Conservation (phyloP, 2,797 vertebrate species). For the Lithobates sylvaticus region DNA sequence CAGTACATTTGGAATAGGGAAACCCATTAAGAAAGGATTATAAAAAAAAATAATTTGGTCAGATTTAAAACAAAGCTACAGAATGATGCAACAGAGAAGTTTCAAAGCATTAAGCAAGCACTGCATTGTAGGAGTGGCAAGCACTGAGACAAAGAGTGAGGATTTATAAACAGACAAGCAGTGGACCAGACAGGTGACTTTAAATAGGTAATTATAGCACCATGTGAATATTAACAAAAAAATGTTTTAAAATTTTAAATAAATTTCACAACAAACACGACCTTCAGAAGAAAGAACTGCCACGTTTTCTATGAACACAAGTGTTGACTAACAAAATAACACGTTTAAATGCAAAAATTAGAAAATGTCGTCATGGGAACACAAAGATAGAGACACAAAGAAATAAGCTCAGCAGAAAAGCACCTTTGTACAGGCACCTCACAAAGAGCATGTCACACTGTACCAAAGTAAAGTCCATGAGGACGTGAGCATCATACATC, state of each 20-base stretch:
- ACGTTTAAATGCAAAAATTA: background rate
- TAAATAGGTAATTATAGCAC: background rate
- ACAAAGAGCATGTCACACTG: conserved; percentile 31
- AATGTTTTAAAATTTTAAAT: background rate
- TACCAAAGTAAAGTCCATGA: conserved; percentile 25
- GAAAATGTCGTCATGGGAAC: background rate
- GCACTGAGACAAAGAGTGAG: conserved; percentile 57
- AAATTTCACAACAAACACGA: background rate
- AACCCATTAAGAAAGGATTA: no score
- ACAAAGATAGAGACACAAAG: background rate
- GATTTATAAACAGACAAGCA: conserved; percentile 29
- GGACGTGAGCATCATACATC: background rate
- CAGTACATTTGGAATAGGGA: no score
- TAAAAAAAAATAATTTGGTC: no score
- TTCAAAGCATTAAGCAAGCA: conserved; percentile 42
- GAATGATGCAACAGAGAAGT: conserved; percentile 51
- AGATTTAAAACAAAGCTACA: background rate
- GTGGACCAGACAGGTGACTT: conserved; percentile 20
- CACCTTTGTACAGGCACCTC: conserved; percentile 42
- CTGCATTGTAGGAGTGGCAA: conserved; percentile 62
- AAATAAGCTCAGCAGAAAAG: background rate
- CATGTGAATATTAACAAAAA: background rate
- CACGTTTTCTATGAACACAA: background rate
- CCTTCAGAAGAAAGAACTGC: background rate
- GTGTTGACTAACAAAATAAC: no score